Evolutionary conservation across 2,888 invertebrate species (phyloP).

Genomic region (Troides helena): DNA sequence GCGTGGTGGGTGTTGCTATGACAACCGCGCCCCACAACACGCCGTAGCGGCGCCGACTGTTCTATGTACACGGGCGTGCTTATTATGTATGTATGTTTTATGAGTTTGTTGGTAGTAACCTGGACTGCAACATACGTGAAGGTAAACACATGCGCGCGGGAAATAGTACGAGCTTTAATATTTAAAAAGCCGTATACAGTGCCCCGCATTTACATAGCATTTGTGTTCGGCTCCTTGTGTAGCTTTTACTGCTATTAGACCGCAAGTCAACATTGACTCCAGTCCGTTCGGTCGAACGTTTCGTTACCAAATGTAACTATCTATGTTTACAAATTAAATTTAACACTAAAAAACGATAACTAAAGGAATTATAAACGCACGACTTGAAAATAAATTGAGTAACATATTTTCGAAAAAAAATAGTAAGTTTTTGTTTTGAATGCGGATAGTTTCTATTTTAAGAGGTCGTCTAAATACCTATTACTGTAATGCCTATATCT

Average conservation of each 20-base stretch:
- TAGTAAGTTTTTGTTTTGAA: too few relatives aligned
- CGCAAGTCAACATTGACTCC: slow-evolving; percentile 22
- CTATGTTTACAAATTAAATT: neutral
- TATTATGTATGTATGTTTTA: slow-evolving; percentile 66
- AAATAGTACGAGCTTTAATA: slow-evolving; percentile 63
- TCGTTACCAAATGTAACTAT: neutral
- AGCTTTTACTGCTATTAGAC: slow-evolving; percentile 26
- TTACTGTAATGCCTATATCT: too few relatives aligned
- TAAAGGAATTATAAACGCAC: too few relatives aligned
- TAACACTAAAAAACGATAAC: neutral
- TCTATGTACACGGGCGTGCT: slow-evolving; percentile 46
- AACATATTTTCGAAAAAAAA: too few relatives aligned
- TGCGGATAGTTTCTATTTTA: too few relatives aligned
- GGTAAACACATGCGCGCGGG: slow-evolving; percentile 49
- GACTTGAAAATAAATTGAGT: too few relatives aligned
- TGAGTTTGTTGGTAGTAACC: slow-evolving; percentile 62
- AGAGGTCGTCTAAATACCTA: too few relatives aligned
- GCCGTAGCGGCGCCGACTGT: slow-evolving; percentile 71
- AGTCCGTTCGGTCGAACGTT: neutral
- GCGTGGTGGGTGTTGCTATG: slow-evolving; percentile 56
- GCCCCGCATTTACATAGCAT: slow-evolving; percentile 30
- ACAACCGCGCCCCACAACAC: slow-evolving; percentile 75
- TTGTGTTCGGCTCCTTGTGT: slow-evolving; percentile 26
- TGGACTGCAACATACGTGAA: slow-evolving; percentile 52
- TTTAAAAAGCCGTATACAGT: slow-evolving; percentile 55